Evolutionary conservation across 2,797 vertebrate genomes (phyloP).

Genomic region (Artibeus lituratus): DNA sequence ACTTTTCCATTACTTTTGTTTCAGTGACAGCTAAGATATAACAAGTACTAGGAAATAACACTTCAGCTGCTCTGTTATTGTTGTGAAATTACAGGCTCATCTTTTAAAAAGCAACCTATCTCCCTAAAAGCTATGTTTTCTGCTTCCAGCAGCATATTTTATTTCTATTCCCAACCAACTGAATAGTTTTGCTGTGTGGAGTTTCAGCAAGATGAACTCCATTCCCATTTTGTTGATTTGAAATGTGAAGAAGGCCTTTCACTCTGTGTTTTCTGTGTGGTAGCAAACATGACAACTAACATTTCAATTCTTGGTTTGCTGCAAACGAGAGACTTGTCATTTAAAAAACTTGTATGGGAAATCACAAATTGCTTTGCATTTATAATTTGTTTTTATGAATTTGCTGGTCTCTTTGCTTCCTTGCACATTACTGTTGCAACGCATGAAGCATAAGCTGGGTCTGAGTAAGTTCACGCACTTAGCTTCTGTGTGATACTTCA

Average conservation of each 20-base stretch:
- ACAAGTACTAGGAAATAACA: constrained; percentile 20
- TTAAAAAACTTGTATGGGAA: background rate
- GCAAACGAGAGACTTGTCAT: background rate
- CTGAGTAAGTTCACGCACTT: background rate
- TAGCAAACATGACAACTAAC: background rate
- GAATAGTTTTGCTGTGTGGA: background rate
- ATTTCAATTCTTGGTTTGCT: background rate
- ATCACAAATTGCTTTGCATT: background rate
- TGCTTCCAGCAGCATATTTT: background rate
- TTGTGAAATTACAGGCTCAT: background rate
- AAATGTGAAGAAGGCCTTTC: background rate
- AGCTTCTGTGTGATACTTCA: background rate
- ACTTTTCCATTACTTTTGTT: constrained; percentile 50
- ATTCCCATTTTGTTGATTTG: background rate
- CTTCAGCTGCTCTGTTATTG: constrained; percentile 35
- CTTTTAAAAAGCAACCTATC: constrained; percentile 30
- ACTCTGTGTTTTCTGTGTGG: background rate
- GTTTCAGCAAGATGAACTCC: background rate
- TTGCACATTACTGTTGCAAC: background rate
- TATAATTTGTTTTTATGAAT: background rate
- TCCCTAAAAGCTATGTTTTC: constrained; percentile 39
- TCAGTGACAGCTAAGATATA: constrained; percentile 19
- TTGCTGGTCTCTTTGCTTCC: background rate
- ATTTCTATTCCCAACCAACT: background rate
- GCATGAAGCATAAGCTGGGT: no score